Evolutionary conservation across 2,888 invertebrate species (phyloP).

Genomic region (Morpho helenor): DNA sequence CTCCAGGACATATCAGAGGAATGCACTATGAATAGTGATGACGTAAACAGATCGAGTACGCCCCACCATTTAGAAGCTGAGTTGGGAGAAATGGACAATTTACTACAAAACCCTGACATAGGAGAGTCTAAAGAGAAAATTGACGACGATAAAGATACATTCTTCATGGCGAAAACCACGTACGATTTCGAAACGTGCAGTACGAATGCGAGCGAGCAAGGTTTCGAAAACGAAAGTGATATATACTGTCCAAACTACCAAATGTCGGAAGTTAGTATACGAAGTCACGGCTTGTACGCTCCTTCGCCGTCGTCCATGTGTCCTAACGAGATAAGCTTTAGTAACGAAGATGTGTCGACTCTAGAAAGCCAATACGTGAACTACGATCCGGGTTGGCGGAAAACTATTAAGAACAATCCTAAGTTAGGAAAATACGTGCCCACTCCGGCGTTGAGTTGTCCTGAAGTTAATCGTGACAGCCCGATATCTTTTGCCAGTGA

Average conservation of each 20-base stretch:
- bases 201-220: slow-evolving; percentile 69
- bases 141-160: slow-evolving; percentile 60
- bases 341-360: slow-evolving; percentile 70
- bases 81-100: slow-evolving; percentile 51
- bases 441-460: slow-evolving; percentile 66
- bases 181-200: slow-evolving; percentile 72
- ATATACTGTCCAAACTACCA: slow-evolving; percentile 80
- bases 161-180: slow-evolving; percentile 63
- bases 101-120: slow-evolving; percentile 47
- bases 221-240: slow-evolving; percentile 80
- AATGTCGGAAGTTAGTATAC: slow-evolving; percentile 82
- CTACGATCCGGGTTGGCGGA: slow-evolving; percentile 76
- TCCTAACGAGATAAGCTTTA: slow-evolving; percentile 72
- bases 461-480: slow-evolving; percentile 66
- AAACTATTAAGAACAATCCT: slow-evolving; percentile 63
- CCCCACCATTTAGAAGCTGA: slow-evolving; percentile 47
- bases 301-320: slow-evolving; percentile 79
- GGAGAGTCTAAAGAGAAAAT: slow-evolving; percentile 55
- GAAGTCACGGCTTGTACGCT: slow-evolving; percentile 81
- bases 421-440: slow-evolving; percentile 61
- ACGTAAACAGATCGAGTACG: slow-evolving; percentile 53
- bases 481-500: slow-evolving; percentile 75
- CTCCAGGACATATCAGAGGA: slow-evolving; percentile 71
- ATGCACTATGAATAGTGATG: slow-evolving; percentile 69
- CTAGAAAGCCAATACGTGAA: slow-evolving; percentile 77